Evolutionary conservation across 1,140 invertebrate genomes (phyloP).

Genomic region (Gonatopus flavifemur): DNA sequence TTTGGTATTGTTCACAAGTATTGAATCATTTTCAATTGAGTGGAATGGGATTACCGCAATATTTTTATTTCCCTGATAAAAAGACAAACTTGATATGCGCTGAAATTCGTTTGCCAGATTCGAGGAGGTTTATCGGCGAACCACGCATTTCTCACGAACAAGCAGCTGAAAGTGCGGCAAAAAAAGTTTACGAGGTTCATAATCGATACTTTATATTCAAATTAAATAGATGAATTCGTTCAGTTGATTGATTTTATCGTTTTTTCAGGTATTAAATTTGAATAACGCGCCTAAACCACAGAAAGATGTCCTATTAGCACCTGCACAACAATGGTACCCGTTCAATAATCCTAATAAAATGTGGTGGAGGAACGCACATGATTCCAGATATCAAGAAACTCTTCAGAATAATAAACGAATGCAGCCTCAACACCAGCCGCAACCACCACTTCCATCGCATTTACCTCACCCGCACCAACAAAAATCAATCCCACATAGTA

Average conservation of each 20-base stretch:
- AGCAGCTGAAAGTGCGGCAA: slow-evolving; percentile 53
- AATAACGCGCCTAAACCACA: slow-evolving; percentile 20
- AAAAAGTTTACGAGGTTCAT: slow-evolving; percentile 41
- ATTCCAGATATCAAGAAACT: too few species aligned
- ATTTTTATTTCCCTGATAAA: slow-evolving; percentile 42
- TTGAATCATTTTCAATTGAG: slow-evolving; percentile 49
- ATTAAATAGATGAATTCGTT: too few species aligned
- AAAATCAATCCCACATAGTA: slow-evolving; percentile 18
- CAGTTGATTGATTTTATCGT: neutral
- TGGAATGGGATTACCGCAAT: slow-evolving; percentile 50
- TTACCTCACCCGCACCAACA: slow-evolving; percentile 16
- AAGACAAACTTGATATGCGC: slow-evolving; percentile 40
- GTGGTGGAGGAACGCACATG: too few species aligned
- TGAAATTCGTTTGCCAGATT: slow-evolving; percentile 48
- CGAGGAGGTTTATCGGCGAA: slow-evolving; percentile 43
- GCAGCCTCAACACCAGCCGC: slow-evolving; percentile 20
- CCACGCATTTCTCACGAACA: slow-evolving; percentile 38
- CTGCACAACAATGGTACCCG: slow-evolving; percentile 42
- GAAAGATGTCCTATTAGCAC: slow-evolving; percentile 27
- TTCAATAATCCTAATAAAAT: too few species aligned
- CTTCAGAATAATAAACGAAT: too few species aligned
- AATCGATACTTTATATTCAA: neutral
- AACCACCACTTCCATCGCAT: slow-evolving; percentile 10
- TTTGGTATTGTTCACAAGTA: slow-evolving; percentile 42
- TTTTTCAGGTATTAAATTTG: slow-evolving; percentile 30